phyloP scores from a whole-genome alignment of 2,797 vertebrate species.

The Prionace glauca region DNA sequence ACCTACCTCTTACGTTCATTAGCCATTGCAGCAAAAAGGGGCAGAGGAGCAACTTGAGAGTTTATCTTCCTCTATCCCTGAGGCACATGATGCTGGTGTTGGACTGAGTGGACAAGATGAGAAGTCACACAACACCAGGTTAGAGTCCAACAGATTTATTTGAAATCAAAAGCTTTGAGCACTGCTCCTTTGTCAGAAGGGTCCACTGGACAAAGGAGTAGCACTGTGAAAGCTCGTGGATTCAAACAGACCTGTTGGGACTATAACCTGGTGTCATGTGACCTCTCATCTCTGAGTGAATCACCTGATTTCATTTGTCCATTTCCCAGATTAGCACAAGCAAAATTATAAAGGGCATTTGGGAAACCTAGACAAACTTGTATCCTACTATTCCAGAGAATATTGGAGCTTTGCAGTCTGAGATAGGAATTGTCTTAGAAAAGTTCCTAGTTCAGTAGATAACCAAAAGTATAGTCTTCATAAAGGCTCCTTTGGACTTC shows the following conservation, averaged over 20 bases:
- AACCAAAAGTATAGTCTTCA: background rate
- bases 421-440: background rate
- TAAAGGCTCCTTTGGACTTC: background rate
- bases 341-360: background rate
- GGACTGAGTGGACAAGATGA: too few relatives aligned
- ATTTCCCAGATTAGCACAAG: background rate
- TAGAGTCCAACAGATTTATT: too few relatives aligned
- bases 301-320: background rate
- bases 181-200: too few relatives aligned
- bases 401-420: background rate
- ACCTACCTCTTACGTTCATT: background rate
- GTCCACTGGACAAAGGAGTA: too few relatives aligned
- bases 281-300: background rate
- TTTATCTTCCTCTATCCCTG: background rate
- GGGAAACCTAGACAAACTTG: background rate
- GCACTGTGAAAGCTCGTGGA: too few relatives aligned
- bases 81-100: too few relatives aligned
- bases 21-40: background rate
- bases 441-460: background rate
- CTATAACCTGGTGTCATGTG: too few relatives aligned
- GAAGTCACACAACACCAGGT: too few relatives aligned
- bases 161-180: too few relatives aligned
- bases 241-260: too few relatives aligned
- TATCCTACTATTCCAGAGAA: background rate
- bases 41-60: background rate